phyloP scores from a whole-genome alignment of 2,797 vertebrate genomes.

The Poecile montanus region DNA sequence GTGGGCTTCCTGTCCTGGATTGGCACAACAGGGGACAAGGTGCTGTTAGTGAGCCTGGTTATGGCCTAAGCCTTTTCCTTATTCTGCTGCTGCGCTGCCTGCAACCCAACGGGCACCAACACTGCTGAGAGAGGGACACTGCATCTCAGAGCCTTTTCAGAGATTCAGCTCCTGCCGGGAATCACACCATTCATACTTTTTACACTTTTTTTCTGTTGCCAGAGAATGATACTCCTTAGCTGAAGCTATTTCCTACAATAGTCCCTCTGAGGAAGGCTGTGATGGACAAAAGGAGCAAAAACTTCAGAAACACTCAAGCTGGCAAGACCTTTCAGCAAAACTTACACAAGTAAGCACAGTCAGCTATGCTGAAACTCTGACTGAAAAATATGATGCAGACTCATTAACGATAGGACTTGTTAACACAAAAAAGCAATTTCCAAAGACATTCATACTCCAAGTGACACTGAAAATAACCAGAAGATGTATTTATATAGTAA shows the following conservation, averaged over 20 bases:
- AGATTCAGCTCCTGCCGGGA: not conserved
- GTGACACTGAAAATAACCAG: not conserved
- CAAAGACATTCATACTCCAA: not conserved
- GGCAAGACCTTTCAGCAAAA: not conserved
- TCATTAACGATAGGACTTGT: not conserved
- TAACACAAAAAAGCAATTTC: not conserved
- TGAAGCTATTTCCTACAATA: not conserved
- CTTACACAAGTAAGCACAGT: not conserved
- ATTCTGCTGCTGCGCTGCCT: not conserved
- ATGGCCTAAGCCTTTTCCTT: not conserved
- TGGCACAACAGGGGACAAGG: not conserved
- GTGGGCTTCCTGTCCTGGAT: constrained; percentile 85
- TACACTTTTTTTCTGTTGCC: not conserved
- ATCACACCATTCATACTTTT: not conserved
- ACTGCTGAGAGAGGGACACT: not conserved
- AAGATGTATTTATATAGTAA: not conserved
- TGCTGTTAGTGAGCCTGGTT: not conserved
- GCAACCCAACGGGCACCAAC: not conserved
- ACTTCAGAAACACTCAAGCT: not conserved
- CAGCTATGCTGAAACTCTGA: not conserved
- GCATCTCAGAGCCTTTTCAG: not conserved
- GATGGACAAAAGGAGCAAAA: not conserved
- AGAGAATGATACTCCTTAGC: not conserved
- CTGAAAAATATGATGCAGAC: not conserved
- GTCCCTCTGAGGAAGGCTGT: not conserved